phyloP scores from a whole-genome alignment of 2,113 vertebrate genomes.

The Casuarius casuarius region DNA sequence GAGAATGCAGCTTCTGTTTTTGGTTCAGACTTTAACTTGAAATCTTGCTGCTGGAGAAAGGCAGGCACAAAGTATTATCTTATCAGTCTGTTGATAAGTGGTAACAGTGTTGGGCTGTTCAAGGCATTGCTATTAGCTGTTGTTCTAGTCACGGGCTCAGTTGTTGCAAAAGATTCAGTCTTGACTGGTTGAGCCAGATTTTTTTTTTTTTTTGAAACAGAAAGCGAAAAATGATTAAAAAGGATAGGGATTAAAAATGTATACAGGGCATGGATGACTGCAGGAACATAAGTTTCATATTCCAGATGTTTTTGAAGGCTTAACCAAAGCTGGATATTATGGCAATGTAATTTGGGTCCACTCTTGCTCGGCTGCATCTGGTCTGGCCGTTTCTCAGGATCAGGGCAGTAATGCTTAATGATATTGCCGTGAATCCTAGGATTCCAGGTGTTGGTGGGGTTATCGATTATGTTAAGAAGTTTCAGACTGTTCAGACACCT shows the following conservation, averaged over 20 bases:
- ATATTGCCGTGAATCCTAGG: not conserved
- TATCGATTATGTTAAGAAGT: not conserved
- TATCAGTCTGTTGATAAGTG: conserved; percentile 61
- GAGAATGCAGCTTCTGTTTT: conserved; percentile 21
- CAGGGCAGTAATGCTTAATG: not conserved
- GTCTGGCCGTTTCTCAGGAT: not conserved
- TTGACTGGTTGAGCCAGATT: conserved; percentile 20
- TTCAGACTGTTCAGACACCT: not conserved
- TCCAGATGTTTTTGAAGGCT: conserved; percentile 22
- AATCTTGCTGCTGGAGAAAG: conserved; percentile 51
- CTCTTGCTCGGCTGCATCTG: not conserved
- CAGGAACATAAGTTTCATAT: not conserved
- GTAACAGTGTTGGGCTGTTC: conserved; percentile 47
- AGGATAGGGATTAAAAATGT: conserved; percentile 22
- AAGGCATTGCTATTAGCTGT: conserved; percentile 45
- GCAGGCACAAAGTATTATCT: conserved; percentile 41
- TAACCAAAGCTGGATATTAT: conserved; percentile 3
- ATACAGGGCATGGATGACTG: not conserved
- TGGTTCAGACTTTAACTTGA: conserved; percentile 41
- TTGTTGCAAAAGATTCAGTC: conserved; percentile 54
- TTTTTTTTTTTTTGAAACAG: not conserved
- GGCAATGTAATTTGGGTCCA: not conserved
- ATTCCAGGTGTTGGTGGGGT: not conserved
- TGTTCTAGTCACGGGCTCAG: conserved; percentile 31
- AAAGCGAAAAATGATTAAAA: not conserved